These are phyloP conservation scores for Rhagoletis zephyria DNA, from an alignment of 1,140 invertebrate species.

Conservation along the genomic window DNA sequence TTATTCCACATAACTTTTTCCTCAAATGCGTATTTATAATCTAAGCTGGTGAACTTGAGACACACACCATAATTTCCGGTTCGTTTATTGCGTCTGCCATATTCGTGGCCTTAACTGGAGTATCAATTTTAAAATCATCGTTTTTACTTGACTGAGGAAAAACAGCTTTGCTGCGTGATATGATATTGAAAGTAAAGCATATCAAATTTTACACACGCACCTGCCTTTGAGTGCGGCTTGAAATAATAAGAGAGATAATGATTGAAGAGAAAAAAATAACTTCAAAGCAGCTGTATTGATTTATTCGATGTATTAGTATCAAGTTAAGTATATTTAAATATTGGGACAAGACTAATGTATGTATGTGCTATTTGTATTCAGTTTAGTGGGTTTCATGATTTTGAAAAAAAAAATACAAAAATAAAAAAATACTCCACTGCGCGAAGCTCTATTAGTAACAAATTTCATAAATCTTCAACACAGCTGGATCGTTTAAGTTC, in stretches of 20 bases:
- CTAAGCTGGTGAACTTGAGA: neutral
- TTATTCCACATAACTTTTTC: neutral
- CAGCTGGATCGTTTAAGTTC: neutral
- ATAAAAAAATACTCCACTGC: too few species aligned
- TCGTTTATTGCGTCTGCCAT: neutral
- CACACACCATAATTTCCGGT: neutral
- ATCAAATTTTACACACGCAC: constrained; percentile 1
- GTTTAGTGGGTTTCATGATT: neutral
- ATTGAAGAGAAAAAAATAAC: neutral
- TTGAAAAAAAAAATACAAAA: neutral
- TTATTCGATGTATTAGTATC: too few species aligned
- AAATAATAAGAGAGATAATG: neutral
- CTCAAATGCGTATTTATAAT: too few species aligned
- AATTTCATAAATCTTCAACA: neutral
- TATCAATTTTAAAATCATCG: constrained; percentile 33
- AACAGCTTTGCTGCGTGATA: constrained; percentile 44
- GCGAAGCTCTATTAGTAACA: neutral
- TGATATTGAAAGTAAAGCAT: constrained; percentile 28
- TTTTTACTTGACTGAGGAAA: neutral
- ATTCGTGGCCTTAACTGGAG: neutral
- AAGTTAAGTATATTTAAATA: neutral
- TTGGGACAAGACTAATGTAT: neutral
- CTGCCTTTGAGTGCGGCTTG: neutral
- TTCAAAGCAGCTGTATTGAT: neutral
- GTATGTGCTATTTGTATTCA: neutral